These are phyloP conservation scores for Cerastis leucographa DNA, from an alignment of 2,888 invertebrate genomes.

Conservation along the genomic window DNA sequence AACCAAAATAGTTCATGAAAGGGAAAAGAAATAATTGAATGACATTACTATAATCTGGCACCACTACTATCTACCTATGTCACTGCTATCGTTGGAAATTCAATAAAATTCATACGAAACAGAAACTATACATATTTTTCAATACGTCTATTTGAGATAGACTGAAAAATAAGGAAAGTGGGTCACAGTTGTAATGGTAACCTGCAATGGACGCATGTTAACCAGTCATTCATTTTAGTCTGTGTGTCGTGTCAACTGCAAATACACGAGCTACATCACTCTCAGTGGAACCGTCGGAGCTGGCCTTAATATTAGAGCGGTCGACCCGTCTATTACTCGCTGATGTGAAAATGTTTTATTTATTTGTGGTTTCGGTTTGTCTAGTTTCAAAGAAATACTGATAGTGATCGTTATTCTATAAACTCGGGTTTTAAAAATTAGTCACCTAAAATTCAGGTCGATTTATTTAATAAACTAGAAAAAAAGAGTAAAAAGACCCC, in stretches of 20 bases:
- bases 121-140: background rate
- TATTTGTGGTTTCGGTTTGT: background rate
- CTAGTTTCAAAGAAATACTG: background rate
- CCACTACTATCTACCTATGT: background rate
- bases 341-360: background rate
- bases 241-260: slow-evolving; percentile 33
- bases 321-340: background rate
- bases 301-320: slow-evolving; percentile 25
- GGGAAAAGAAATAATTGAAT: background rate
- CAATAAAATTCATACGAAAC: background rate
- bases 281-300: slow-evolving; percentile 20
- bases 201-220: slow-evolving; percentile 26
- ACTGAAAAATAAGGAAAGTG: slow-evolving; percentile 44
- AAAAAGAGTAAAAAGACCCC: background rate
- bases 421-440: background rate
- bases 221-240: background rate
- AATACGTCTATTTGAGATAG: slow-evolving; percentile 7
- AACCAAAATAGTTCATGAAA: slow-evolving; percentile 1
- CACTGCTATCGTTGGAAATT: background rate
- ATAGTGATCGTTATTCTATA: background rate
- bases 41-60: slow-evolving; percentile 7
- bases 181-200: slow-evolving; percentile 21
- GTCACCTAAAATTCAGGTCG: too few relatives aligned
- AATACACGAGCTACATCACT: background rate
- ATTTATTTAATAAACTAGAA: background rate